Base-by-base conservation (phyloP, 23 tunicate genomes). In the Phallusia fumigata region DNA sequence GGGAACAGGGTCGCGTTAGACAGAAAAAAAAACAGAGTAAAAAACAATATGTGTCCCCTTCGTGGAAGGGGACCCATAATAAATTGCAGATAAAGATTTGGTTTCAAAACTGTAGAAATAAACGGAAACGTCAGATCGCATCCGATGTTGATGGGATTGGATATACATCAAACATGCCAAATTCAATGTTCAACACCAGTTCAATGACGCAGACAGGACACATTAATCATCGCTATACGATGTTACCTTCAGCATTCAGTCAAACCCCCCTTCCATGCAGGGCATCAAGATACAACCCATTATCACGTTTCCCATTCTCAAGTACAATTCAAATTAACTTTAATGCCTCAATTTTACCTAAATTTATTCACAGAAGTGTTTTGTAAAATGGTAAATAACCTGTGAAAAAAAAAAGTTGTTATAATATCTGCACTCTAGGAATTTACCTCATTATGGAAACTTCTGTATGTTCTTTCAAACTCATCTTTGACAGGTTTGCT, bases 41-140 rank as follows among this genome's bases (percentile, higher is more conserved):
- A n/a, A n/a, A n/a, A n/a, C n/a, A n/a, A n/a, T n/a, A n/a, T n/a
- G n/a, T n/a, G n/a, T n/a, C n/a, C n/a, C n/a, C n/a, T n/a, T n/a
- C n/a, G n/a, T n/a, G n/a, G n/a, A n/a, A n/a, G n/a, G n/a, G n/a
- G n/a, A n/a, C n/a, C n/a, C n/a, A n/a, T n/a, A n/a, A n/a, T n/a
- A n/a, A n/a, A n/a, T n/a, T n/a, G 30, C 82, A 96, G 99, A 92
- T 96, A 8, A 96, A 96, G 81, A 96, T 96, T 13, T 96, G 99
- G 99, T 96, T 96, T 78, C 99, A 96, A 88, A 96, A 96, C 69
- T 87, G 99, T 75, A 74, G 99, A 75, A 96, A 96, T 65, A 96
- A 96, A 78, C 91, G 99, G 99, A 96, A 96, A 76, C 77, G 99
- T 13, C 99, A 96, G 64, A 81, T 88, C 15, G 93, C 96, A n/a